phyloP scores from a whole-genome alignment of 2,888 invertebrate genomes.

The Blastobasis lacticolella region DNA sequence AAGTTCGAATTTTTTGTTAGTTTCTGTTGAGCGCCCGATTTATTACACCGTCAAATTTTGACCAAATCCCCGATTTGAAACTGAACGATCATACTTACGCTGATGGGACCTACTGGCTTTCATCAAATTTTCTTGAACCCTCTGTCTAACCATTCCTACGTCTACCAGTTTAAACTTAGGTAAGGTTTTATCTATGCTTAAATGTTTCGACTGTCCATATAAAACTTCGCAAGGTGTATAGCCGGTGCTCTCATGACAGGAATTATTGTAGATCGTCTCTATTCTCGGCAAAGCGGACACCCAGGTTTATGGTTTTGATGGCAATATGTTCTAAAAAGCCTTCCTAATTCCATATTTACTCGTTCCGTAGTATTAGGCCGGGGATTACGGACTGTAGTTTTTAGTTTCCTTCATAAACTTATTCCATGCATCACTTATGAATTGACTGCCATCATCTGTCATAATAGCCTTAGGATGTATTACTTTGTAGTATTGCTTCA shows the following conservation, averaged over 20 bases:
- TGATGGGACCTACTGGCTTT: background rate
- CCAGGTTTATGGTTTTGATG: slow-evolving; percentile 15
- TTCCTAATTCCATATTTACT: slow-evolving; percentile 16
- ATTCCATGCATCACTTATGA: slow-evolving; percentile 7
- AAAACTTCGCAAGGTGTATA: background rate
- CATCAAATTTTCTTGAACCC: slow-evolving; percentile 5
- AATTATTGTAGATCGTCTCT: slow-evolving; percentile 17
- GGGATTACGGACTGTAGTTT: slow-evolving; percentile 17
- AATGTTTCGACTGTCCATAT: background rate
- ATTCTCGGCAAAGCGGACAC: slow-evolving; percentile 6
- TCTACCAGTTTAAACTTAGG: background rate
- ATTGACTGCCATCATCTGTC: slow-evolving; percentile 15
- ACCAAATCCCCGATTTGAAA: slow-evolving; percentile 13
- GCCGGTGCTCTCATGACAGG: slow-evolving; percentile 11
- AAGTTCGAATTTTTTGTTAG: background rate
- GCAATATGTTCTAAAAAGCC: slow-evolving; percentile 17
- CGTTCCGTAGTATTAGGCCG: slow-evolving; percentile 16
- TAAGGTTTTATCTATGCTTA: slow-evolving; percentile 7
- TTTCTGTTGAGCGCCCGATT: slow-evolving; percentile 9
- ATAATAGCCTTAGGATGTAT: slow-evolving; percentile 9
- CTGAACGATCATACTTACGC: slow-evolving; percentile 5
- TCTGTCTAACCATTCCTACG: background rate
- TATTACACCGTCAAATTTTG: slow-evolving; percentile 7
- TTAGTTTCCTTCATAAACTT: background rate
- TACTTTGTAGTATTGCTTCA: slow-evolving; percentile 8